These are phyloP conservation scores for Porites evermanni DNA, from an alignment of 92 coral and sea anemone species.

Conservation along the genomic window DNA sequence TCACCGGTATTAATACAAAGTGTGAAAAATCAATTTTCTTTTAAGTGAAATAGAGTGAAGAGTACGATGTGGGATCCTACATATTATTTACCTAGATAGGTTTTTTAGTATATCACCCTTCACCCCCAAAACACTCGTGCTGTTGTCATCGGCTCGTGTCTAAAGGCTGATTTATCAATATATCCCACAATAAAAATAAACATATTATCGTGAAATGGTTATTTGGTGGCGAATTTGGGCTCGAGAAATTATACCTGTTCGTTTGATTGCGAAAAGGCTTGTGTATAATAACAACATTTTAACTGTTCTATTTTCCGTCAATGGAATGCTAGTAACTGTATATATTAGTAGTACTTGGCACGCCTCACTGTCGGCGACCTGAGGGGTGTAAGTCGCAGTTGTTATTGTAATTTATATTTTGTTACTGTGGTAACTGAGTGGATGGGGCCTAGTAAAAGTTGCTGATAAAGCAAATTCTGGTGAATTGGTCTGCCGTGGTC, in stretches of 20 bases:
- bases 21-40: not conserved
- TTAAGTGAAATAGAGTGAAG: not conserved
- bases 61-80: not conserved
- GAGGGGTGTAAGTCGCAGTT: not conserved
- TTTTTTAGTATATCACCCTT: no score
- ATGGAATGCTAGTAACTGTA: not conserved
- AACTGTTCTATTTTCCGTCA: not conserved
- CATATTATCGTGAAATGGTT: no score
- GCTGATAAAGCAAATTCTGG: no score
- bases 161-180: no score
- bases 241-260: not conserved
- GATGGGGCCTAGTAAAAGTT: no score
- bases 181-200: no score
- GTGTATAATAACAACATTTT: not conserved
- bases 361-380: not conserved
- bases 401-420: not conserved
- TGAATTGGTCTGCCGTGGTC: no score
- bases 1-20: not conserved
- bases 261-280: not conserved
- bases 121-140: no score
- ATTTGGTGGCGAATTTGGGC: not conserved
- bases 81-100: not conserved
- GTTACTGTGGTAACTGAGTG: conserved; percentile 32
- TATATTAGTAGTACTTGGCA: no score
- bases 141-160: no score